Percentiles rank a stretch among this genome's conserved stretches.
Evolutionary conservation across 2,113 vertebrate species (phyloP).

Genomic region (Lamprologus callipterus): DNA sequence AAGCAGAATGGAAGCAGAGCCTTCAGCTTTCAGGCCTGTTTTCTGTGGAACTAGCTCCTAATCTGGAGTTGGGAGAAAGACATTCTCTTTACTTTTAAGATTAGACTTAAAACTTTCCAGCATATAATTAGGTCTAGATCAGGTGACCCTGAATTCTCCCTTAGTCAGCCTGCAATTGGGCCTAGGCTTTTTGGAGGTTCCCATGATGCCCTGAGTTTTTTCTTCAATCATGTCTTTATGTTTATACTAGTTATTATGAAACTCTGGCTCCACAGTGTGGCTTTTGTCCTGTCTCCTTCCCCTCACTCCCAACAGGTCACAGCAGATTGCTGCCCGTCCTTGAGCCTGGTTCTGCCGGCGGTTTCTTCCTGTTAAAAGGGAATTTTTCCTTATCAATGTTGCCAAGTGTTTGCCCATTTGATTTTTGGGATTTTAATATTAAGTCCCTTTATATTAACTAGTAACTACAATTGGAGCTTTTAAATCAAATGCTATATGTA

Average conservation of each 20-base stretch:
- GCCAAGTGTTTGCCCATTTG: background rate
- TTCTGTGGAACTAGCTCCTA: background rate
- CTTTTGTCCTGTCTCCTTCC: background rate
- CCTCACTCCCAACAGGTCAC: background rate
- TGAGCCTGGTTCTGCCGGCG: accelerated
- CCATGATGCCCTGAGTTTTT: background rate
- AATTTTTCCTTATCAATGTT: background rate
- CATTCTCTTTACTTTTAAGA: background rate
- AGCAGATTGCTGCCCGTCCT: background rate
- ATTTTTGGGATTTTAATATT: background rate
- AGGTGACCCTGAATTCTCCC: background rate
- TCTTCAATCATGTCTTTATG: background rate
- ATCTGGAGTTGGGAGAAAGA: background rate
- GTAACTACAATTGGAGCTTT: background rate
- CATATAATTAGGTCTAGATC: background rate
- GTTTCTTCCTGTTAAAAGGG: background rate
- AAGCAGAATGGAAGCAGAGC: background rate
- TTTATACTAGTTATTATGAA: background rate
- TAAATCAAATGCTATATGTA: background rate
- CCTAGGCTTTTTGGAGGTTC: background rate
- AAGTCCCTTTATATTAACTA: background rate
- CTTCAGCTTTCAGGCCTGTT: background rate
- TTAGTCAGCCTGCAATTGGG: background rate
- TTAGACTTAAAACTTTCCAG: background rate
- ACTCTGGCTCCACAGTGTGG: background rate